Percentiles rank a stretch among this genome's conserved stretches.
Conservation (phyloP, 2,888 invertebrate genomes). For the Ectobius pallidus region DNA sequence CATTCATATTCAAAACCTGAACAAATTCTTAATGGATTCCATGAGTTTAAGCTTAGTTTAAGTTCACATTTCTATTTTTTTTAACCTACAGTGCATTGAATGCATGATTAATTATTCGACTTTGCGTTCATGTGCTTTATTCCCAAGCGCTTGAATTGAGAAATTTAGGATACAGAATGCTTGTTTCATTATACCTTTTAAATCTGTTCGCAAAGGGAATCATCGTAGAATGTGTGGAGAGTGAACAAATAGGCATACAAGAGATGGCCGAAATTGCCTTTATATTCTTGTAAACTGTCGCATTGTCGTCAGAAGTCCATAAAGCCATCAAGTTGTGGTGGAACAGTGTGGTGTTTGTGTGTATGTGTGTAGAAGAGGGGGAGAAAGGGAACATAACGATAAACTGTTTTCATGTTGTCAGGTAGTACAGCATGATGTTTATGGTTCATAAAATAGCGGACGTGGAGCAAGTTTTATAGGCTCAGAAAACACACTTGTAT, state of each 20-base stretch:
- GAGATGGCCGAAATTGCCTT: not conserved
- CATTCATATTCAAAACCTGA: too few relatives aligned
- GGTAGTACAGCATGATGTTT: not conserved
- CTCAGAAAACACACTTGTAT: not conserved
- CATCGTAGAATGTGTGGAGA: not conserved
- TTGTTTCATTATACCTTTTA: too few relatives aligned
- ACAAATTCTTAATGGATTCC: too few relatives aligned
- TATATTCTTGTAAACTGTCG: not conserved
- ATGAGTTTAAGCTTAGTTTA: too few relatives aligned
- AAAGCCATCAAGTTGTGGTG: not conserved
- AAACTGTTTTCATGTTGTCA: not conserved
- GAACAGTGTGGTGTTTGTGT: too few relatives aligned
- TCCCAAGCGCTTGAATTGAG: too few relatives aligned
- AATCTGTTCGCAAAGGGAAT: not conserved
- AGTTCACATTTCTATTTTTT: too few relatives aligned
- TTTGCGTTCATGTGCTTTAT: too few relatives aligned
- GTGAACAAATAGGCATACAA: not conserved
- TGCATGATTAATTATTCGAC: too few relatives aligned
- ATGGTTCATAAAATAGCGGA: not conserved
- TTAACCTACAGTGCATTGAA: too few relatives aligned
- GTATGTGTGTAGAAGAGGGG: too few relatives aligned
- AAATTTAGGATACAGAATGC: too few relatives aligned
- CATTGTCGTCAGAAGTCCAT: not conserved
- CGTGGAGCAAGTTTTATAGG: not conserved
- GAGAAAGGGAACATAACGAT: not conserved